Conservation (phyloP, 2,888 invertebrate species). For the Scaptomyza parva region DNA sequence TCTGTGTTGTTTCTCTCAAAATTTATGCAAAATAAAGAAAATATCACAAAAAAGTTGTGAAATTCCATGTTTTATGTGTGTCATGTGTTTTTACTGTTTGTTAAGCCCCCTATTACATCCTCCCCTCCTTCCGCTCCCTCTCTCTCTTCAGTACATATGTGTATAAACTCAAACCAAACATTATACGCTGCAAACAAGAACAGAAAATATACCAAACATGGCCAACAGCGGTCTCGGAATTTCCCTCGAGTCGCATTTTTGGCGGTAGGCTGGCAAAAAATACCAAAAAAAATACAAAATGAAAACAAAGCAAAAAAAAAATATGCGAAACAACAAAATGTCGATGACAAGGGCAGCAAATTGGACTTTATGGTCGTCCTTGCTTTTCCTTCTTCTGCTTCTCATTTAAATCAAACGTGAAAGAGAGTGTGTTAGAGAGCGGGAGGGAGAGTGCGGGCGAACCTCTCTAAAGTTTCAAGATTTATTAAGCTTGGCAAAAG, state of each 20-base stretch:
- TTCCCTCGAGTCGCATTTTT: slow-evolving; percentile 74
- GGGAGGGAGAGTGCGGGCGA: background rate
- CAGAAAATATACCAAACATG: slow-evolving; percentile 28
- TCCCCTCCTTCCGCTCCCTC: background rate
- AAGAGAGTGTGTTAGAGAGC: background rate
- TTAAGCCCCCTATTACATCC: background rate
- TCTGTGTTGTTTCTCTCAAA: slow-evolving; percentile 33
- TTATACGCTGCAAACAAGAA: slow-evolving; percentile 31
- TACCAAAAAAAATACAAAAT: slow-evolving; percentile 2
- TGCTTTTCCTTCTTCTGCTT: background rate
- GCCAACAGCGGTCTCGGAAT: slow-evolving; percentile 59
- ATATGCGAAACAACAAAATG: slow-evolving; percentile 4
- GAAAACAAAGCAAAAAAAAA: slow-evolving; percentile 1
- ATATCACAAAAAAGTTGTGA: slow-evolving; percentile 76
- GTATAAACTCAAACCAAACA: slow-evolving; percentile 15
- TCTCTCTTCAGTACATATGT: background rate
- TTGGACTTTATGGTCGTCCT: slow-evolving; percentile 38
- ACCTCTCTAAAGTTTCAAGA: slow-evolving; percentile 35
- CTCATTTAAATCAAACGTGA: slow-evolving; percentile 10
- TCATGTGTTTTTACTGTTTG: slow-evolving; percentile 60
- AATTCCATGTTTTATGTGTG: slow-evolving; percentile 51
- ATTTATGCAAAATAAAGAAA: slow-evolving; percentile 76
- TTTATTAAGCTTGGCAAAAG: slow-evolving; percentile 42
- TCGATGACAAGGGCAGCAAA: slow-evolving; percentile 57
- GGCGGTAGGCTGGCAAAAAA: slow-evolving; percentile 13